Percentiles rank a stretch among this genome's conserved stretches.
These are phyloP conservation scores for Anthopleura xanthogrammica DNA, from an alignment of 92 coral and sea anemone species.

Conservation along the genomic window DNA sequence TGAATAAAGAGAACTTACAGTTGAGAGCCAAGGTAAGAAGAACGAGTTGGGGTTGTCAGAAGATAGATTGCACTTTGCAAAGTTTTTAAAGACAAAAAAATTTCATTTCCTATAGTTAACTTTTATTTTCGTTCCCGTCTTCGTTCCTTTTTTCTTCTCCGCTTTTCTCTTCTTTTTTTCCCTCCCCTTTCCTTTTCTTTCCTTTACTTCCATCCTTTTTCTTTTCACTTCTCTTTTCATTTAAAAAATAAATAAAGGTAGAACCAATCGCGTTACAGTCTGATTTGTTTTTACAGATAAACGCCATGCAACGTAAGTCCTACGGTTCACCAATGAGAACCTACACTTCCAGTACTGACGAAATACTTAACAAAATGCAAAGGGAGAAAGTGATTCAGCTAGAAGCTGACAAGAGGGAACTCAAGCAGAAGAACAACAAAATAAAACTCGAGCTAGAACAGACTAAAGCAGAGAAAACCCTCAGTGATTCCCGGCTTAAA, in stretches of 20 bases:
- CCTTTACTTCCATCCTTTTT: background rate
- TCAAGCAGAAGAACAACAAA: conserved; percentile 44
- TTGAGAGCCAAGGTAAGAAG: conserved; percentile 65
- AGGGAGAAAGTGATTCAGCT: conserved; percentile 48
- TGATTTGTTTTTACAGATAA: conserved; percentile 27
- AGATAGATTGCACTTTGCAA: no score
- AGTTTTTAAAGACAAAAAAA: no score
- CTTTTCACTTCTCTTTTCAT: background rate
- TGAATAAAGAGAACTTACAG: conserved; percentile 50
- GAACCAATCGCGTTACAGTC: no score
- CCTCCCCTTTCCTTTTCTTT: background rate
- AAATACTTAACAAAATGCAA: conserved; percentile 33
- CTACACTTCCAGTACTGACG: conserved; percentile 14
- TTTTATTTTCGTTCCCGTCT: background rate
- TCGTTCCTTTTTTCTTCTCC: background rate
- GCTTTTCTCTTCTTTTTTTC: background rate
- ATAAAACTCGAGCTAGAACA: conserved; percentile 42
- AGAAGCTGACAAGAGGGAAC: conserved; percentile 52
- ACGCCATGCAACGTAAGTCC: conserved; percentile 37
- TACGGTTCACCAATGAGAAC: conserved; percentile 34
- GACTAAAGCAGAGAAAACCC: conserved; percentile 34
- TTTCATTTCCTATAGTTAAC: background rate
- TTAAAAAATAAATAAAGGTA: no score
- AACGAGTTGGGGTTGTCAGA: background rate
- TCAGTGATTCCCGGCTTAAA: conserved; percentile 31